A percentile compares a stretch with the other conserved stretches of the same genome.
Conservation (phyloP, 2,113 vertebrate species). For the Eleginops maclovinus region DNA sequence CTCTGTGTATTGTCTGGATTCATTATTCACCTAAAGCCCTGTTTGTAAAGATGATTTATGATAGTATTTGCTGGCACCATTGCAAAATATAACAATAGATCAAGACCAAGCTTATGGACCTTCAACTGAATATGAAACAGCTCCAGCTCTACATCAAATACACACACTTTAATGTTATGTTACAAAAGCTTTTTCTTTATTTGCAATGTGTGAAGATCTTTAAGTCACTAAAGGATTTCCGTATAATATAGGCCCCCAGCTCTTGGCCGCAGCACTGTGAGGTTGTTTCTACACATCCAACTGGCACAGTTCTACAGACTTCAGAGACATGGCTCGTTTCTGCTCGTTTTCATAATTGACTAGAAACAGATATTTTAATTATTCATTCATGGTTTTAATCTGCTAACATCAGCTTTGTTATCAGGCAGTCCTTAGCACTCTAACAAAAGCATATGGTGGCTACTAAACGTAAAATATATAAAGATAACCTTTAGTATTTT, state of each 20-base stretch:
- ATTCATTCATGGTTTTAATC: neutral
- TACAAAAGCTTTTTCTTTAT: neutral
- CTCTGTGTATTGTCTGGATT: slow-evolving; percentile 16
- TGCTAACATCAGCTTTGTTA: neutral
- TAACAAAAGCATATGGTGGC: neutral
- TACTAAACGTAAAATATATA: neutral
- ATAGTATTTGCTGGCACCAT: neutral
- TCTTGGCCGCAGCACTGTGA: neutral
- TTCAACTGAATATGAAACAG: neutral
- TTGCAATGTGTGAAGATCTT: neutral
- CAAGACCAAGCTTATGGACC: neutral
- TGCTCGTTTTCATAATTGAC: too few relatives aligned
- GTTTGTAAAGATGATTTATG: slow-evolving; percentile 21
- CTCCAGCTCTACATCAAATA: neutral
- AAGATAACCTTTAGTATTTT: neutral
- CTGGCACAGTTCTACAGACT: neutral
- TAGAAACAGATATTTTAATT: neutral
- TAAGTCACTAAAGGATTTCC: too few relatives aligned
- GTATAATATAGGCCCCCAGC: too few relatives aligned
- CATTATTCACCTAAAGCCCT: slow-evolving; percentile 5
- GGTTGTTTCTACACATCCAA: neutral
- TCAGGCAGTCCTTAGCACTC: neutral
- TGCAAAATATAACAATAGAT: neutral
- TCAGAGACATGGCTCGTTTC: neutral
- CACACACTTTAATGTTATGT: neutral